A percentile compares a stretch with the other conserved stretches of the same genome.
phyloP scores from a whole-genome alignment of 2,888 invertebrate genomes.

The Melipona bicolor region DNA sequence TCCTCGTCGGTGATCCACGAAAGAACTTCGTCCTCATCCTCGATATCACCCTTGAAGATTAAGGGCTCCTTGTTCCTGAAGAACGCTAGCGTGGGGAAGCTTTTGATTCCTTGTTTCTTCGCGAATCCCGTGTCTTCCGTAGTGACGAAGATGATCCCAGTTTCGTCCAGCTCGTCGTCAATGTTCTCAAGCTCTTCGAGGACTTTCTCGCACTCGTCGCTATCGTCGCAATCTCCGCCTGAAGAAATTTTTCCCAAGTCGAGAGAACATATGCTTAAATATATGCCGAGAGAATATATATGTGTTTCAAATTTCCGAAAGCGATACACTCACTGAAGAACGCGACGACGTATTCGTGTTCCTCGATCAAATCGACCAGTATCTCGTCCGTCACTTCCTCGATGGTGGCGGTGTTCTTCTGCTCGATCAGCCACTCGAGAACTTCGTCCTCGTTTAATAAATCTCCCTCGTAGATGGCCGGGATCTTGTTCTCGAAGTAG shows the following conservation, averaged over 20 bases:
- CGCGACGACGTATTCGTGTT: conserved; percentile 97
- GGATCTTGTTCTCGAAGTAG: conserved; percentile 96
- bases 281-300: background rate
- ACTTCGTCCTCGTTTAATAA: conserved; percentile 96
- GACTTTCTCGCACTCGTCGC: conserved; percentile 94
- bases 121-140: conserved; percentile 93
- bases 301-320: background rate
- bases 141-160: conserved; percentile 96
- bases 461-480: conserved; percentile 96
- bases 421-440: conserved; percentile 94
- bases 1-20: conserved; percentile 96
- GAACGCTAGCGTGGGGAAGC: conserved; percentile 94
- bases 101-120: conserved; percentile 93
- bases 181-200: conserved; percentile 95
- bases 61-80: conserved; percentile 96
- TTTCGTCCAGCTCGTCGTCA: conserved; percentile 96
- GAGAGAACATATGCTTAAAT: background rate
- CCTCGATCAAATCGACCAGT: conserved; percentile 92
- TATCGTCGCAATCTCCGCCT: conserved; percentile 94
- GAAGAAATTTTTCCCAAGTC: background rate
- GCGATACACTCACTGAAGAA: conserved; percentile 92
- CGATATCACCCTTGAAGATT: conserved; percentile 93
- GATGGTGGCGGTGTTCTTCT: conserved; percentile 95
- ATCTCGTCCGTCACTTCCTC: conserved; percentile 98
- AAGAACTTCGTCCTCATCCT: conserved; percentile 95